Percentiles rank a stretch among this genome's conserved stretches.
Evolutionary conservation across 2,113 vertebrate species (phyloP).

Genomic region (Anarhynchus alexandrinus): DNA sequence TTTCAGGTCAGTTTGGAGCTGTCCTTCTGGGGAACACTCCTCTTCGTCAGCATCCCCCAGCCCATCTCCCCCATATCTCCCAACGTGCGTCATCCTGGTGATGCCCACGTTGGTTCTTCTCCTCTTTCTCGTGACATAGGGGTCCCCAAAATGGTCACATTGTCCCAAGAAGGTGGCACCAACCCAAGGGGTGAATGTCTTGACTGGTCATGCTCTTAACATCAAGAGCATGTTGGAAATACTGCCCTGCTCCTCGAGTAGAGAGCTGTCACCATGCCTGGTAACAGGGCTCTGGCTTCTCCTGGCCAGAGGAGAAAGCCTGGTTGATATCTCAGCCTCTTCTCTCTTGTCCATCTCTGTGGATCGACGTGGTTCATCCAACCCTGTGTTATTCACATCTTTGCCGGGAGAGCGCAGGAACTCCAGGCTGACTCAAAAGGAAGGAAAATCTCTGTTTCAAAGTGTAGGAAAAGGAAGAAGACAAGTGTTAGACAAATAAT

Average conservation of each 20-base stretch:
- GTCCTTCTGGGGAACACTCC: neutral
- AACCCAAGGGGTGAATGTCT: neutral
- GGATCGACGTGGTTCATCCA: fast-evolving
- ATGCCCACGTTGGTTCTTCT: fast-evolving
- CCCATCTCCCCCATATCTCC: neutral
- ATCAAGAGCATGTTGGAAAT: neutral
- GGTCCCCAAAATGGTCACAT: neutral
- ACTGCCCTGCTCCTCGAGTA: neutral
- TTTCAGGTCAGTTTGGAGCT: neutral
- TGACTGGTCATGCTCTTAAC: fast-evolving
- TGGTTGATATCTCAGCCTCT: neutral
- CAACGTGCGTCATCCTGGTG: fast-evolving
- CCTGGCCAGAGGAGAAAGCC: neutral
- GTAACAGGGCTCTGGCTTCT: neutral
- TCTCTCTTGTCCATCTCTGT: neutral
- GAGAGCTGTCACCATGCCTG: neutral
- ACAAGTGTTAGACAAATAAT: slow-evolving; percentile 24
- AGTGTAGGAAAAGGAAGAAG: slow-evolving; percentile 48
- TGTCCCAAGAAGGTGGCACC: neutral
- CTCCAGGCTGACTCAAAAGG: slow-evolving; percentile 5
- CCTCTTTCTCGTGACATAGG: neutral
- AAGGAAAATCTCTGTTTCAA: slow-evolving; percentile 4
- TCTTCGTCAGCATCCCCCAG: neutral
- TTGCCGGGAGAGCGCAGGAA: neutral
- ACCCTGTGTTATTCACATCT: neutral